Conservation (phyloP, 1,140 invertebrate species). For the Brachionus calyciflorus region DNA sequence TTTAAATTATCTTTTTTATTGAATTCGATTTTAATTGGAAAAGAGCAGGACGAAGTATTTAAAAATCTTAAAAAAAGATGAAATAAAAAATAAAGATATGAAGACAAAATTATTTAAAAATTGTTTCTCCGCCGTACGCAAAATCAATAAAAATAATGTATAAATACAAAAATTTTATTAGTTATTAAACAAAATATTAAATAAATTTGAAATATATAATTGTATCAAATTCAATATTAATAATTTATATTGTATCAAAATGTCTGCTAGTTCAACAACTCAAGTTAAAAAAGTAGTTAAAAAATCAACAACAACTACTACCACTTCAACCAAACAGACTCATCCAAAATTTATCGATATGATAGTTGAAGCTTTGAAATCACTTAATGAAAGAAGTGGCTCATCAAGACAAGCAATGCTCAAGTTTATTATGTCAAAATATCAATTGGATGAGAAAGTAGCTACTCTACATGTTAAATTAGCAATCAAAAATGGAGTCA, state of each 20-base stretch:
- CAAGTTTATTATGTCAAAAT: constrained; percentile 47
- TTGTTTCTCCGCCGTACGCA: constrained; percentile 31
- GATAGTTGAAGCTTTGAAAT: constrained; percentile 33
- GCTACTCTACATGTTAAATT: constrained; percentile 34
- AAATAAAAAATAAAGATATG: too few relatives aligned
- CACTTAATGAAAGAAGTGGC: constrained; percentile 46
- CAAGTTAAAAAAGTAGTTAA: neutral
- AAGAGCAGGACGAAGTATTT: too few relatives aligned
- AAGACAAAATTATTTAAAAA: too few relatives aligned
- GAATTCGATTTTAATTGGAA: too few relatives aligned
- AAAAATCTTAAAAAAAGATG: too few relatives aligned
- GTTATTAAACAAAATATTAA: neutral
- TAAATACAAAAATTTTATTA: neutral
- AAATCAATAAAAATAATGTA: neutral
- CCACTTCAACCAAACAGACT: neutral
- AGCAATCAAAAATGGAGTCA: constrained; percentile 29
- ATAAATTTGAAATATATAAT: neutral
- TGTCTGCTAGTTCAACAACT: too few relatives aligned
- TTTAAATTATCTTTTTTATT: too few relatives aligned
- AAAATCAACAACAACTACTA: neutral
- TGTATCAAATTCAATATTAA: too few relatives aligned
- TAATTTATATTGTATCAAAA: too few relatives aligned
- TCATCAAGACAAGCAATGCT: constrained; percentile 44
- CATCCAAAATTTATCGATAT: constrained; percentile 47
- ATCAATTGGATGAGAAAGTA: constrained; percentile 10